Percentiles rank a stretch among this genome's conserved stretches.
phyloP scores from a whole-genome alignment of 2,113 vertebrate species.

The Syrrhaptes paradoxus region DNA sequence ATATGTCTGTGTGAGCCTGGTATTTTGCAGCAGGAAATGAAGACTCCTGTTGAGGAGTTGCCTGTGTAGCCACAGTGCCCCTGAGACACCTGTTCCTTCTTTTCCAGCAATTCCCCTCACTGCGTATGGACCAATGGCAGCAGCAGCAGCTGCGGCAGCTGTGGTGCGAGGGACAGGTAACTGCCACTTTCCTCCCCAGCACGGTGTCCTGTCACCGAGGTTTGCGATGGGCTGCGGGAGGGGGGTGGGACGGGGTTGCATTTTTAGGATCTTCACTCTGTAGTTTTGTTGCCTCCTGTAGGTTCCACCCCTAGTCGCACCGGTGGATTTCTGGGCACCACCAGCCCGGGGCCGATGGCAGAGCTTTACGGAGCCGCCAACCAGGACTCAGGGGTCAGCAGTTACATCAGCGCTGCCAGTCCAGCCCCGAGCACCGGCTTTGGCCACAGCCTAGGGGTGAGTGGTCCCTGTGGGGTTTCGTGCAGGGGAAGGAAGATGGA shows the following conservation, averaged over 20 bases:
- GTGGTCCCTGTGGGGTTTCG: conserved; percentile 18
- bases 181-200: not conserved
- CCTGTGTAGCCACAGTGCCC: not conserved
- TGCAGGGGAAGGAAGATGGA: not conserved
- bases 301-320: conserved; percentile 93
- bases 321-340: conserved; percentile 96
- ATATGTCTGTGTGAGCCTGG: not conserved
- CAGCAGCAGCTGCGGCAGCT: conserved; percentile 89
- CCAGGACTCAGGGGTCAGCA: conserved; percentile 97
- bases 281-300: conserved; percentile 76
- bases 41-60: not conserved
- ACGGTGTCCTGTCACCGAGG: not conserved
- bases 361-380: conserved; percentile 94
- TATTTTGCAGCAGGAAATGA: not conserved
- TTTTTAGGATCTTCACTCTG: conserved; percentile 57
- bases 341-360: conserved; percentile 97
- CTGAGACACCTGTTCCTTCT: conserved; percentile 26
- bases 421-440: conserved; percentile 96
- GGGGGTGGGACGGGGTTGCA: not conserved
- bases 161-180: conserved; percentile 92
- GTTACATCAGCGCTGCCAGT: conserved; percentile 98
- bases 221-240: not conserved
- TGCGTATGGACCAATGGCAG: conserved; percentile 96
- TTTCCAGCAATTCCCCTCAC: conserved; percentile 94
- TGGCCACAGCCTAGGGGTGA: conserved; percentile 96